Evolutionary conservation across 2,113 vertebrate species (phyloP), one percentile per base, ranked within the genome.

Genomic region (Leptobrachium ailaonicum): DNA sequence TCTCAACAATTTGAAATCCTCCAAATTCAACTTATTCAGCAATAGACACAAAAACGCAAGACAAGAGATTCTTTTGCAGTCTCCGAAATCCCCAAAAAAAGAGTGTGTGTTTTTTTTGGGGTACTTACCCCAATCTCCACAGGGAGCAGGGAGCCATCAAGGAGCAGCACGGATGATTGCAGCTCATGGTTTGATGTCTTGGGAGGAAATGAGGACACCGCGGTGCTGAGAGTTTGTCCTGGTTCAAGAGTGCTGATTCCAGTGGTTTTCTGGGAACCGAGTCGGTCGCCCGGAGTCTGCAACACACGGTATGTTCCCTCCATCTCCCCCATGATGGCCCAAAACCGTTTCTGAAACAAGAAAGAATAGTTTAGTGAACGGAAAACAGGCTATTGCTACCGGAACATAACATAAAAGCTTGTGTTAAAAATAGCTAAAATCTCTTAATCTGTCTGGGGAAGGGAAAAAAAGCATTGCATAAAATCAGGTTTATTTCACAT

Each of bases 171-270:
- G 42, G 89, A 90, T 72, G 97, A 41, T 0, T 89, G 91, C 0
- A 95, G 79, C 82, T 87, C 87, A 40, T 88, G 87, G 70, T 91
- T 92, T 0, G 85, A 88, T 0, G 2, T 47, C 72, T 83, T 88
- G 82, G 85, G 10, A 0, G 85, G 87, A 0, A 82, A 32, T 0
- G 77, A 79, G 0, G 82, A 83, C 84, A 89, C 82, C 41, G 87
- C 90, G 41, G 87, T 82, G 67, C 86, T 74, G 20, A 93, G 91
- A 45, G 87, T 93, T 86, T 95, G 95, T n/a, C 94, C 95, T 0
- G 94, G 90, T 85, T 98, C 98, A 82, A 98, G 82, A 0, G 96
- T 97, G 76, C 97, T 98, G 84, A 97, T 92, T 13, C 95, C 96
- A 0, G 86, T 47, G 0, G 86, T 91, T 82, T 92, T 91, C 87